Evolutionary conservation across 2,797 vertebrate genomes (phyloP), one percentile per base, ranked within the genome.

Genomic region (Nyctalus aviator): DNA sequence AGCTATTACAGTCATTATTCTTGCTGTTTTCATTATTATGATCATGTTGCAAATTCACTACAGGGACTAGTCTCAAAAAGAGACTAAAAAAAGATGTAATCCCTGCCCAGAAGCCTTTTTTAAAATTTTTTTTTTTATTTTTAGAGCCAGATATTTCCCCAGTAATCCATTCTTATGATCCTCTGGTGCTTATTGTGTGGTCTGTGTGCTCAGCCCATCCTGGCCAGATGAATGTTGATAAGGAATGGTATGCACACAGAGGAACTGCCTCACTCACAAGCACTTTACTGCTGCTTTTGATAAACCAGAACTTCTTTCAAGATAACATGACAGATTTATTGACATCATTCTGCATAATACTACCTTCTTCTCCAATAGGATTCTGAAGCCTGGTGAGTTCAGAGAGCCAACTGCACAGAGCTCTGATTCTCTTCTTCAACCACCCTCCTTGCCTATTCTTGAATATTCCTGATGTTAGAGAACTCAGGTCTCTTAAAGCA

Each of bases 11-110:
- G 8, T 88, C 57, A 71, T 90, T 57, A 88, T 94, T 95, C 85
- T 90, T 93, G 77, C 53, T 87, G 55, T 50, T 75, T 82, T 62
- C 48, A 23, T 93, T 79, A 73, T 82, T 90, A 78, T 59, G 44
- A 93, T 93, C 3, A 5, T 41, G 14, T 53, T 88, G 72, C 46
- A 83, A 7, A 72, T 95, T 93, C 95, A 68, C 64, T 87, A 96
- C 66, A 81, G 62, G 44, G 27, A 25, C 62, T 30, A 46, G 53
- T 1, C 64, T 57, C 32, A 37, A 84, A 66, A 84, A 27, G 32
- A 91, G n/a, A n/a, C 35, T 85, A 18, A 66, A 37, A 89, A 77
- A 81, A 32, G 50, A 79, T 50, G 21, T 11, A 84, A 92, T 84
- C 35, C 62, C 78, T 94, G 18, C 84, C 77, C 71, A 69, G 86